These are phyloP conservation scores for Troilus luridus DNA, from an alignment of 2,888 invertebrate genomes.

Conservation along the genomic window DNA sequence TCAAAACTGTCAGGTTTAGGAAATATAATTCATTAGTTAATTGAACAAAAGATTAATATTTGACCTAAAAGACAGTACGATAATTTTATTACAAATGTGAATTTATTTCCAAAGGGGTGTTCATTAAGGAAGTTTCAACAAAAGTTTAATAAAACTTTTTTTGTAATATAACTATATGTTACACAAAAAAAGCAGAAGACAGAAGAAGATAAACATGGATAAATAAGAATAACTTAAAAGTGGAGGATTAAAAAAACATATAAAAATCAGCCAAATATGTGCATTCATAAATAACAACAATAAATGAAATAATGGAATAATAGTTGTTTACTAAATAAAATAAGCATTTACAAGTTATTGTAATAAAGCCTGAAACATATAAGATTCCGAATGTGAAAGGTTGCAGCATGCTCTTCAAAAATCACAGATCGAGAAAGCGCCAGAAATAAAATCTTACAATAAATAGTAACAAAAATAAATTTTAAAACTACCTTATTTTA, in stretches of 20 bases:
- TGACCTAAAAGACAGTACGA: no score
- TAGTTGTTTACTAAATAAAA: background rate
- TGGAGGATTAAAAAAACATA: background rate
- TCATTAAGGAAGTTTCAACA: background rate
- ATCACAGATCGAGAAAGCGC: background rate
- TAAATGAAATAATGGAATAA: background rate
- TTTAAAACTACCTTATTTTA: conserved; percentile 64
- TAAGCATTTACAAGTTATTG: background rate
- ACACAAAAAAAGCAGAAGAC: background rate
- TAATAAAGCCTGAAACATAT: background rate
- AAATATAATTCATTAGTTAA: no score
- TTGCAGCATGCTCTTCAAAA: background rate
- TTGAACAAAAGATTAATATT: no score
- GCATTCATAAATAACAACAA: background rate
- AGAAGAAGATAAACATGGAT: background rate
- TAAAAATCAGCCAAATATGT: background rate
- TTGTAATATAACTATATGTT: background rate
- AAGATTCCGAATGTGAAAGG: background rate
- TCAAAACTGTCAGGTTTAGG: no score
- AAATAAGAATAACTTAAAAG: background rate
- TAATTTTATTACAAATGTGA: no score
- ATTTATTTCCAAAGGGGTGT: background rate
- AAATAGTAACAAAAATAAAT: conserved; percentile 10
- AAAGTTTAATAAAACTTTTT: background rate
- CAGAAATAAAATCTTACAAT: background rate